These are phyloP conservation scores for Cladorhizidae sp. DNA, from an alignment of 37 sponge, comb jelly and placozoan genomes.

Conservation along the genomic window DNA sequence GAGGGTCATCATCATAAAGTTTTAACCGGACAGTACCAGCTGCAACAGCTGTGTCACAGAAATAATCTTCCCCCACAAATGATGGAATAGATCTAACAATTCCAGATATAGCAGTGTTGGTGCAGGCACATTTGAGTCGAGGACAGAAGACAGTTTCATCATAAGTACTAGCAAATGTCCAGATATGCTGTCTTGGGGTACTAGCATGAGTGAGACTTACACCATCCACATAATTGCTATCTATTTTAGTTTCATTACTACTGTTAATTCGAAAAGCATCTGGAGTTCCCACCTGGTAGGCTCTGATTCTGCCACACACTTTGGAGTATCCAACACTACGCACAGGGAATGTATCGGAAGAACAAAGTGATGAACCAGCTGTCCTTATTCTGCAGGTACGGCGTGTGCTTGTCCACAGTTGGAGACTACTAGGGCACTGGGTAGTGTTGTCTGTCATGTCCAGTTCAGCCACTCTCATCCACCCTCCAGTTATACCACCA, in stretches of 20 bases:
- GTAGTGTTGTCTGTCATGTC: conserved; percentile 15
- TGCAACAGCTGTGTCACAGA: no score
- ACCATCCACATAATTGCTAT: conserved; percentile 9
- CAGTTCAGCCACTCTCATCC: conserved; percentile 34
- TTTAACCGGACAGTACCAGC: no score
- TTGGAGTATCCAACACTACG: background rate
- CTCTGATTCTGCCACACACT: background rate
- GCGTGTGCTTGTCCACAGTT: no score
- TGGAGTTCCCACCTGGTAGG: background rate
- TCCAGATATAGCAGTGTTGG: no score
- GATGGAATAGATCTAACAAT: no score
- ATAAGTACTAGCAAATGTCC: no score
- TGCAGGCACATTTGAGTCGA: no score
- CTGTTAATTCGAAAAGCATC: background rate
- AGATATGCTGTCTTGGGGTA: background rate
- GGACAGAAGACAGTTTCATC: no score
- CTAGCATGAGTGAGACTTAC: conserved; percentile 11
- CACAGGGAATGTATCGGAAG: conserved; percentile 19
- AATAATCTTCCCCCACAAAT: no score
- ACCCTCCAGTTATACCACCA: conserved; percentile 27
- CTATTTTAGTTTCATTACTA: background rate
- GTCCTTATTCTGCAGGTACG: background rate
- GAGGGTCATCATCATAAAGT: no score
- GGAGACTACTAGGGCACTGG: conserved; percentile 9
- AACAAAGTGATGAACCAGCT: conserved; percentile 3